Base-by-base conservation (phyloP, 2,113 vertebrate genomes). In the Ursus arctos region DNA sequence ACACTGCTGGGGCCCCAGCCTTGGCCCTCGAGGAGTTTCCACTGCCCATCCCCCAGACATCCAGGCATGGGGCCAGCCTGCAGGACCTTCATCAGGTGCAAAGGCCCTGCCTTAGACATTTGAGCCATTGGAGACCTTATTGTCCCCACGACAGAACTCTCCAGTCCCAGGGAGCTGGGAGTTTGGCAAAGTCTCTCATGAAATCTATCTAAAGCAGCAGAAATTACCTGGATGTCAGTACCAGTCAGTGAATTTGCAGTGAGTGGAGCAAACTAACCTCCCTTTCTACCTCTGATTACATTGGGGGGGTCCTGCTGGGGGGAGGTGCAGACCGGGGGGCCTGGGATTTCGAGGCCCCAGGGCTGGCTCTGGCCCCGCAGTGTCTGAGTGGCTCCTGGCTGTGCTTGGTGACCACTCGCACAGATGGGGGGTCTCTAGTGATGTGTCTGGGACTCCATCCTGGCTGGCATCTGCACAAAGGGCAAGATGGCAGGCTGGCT, bases 291-390 rank as follows among this genome's bases (percentile, higher is more conserved):
- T 36, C 36, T 36, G 36, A 36, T 36, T 36, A 36, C 36, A 36
- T 36, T 36, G 43, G 72, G 22, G 40, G n/a, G 31, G 65, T 33
- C 28, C 67, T 69, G 24, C 33, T 33, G 26, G 53, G 21, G 19
- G 0, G 1, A 51, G 7, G 4, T 33, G 28, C 22, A 2, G 21
- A n/a, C 57, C 2, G 1, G 16, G 33, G 55, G 72, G 40, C 33
- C 51, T 40, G 33, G 33, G 24, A 4, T 57, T 36, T 49, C 2
- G 0, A 49, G 77, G 55, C 5, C 49, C 59, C 24, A 1, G 40
- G 71, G 51, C 59, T 21, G 11, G 33, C 24, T 59, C 33, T 21
- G 79, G 61, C 4, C 2, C 31, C 3, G 0, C 13, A 16, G 43
- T 49, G 47, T 72, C 67, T 36, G 67, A 57, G 84, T 18, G 36